These are phyloP conservation scores for Labeo rohita DNA, from an alignment of 2,113 vertebrate genomes.

Conservation along the genomic window DNA sequence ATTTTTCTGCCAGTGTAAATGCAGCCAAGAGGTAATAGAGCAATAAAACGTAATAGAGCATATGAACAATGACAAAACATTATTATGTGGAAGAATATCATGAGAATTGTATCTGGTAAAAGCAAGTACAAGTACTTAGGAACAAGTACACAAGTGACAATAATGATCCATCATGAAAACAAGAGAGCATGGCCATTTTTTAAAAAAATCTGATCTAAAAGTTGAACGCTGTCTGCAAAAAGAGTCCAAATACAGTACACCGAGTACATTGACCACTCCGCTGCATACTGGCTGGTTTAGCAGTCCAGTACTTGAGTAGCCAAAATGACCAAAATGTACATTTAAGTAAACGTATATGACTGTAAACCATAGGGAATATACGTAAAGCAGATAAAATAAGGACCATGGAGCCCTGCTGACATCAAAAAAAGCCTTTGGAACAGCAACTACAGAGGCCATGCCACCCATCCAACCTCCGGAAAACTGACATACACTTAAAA, in stretches of 20 bases:
- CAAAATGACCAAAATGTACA: neutral
- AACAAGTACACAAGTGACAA: neutral
- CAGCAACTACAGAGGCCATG: neutral
- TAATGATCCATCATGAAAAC: neutral
- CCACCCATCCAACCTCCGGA: neutral
- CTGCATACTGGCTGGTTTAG: neutral
- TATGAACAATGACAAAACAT: neutral
- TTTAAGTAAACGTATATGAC: neutral
- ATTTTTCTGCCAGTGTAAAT: too few species aligned
- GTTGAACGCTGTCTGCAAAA: neutral
- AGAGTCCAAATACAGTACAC: neutral
- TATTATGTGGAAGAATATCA: neutral
- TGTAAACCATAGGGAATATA: neutral
- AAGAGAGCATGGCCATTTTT: neutral
- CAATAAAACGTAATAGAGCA: neutral
- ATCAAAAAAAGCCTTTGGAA: neutral
- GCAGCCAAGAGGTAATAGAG: neutral
- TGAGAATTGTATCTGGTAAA: neutral
- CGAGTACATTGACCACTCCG: neutral
- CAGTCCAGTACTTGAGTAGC: neutral
- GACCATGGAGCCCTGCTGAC: neutral
- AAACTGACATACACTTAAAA: neutral
- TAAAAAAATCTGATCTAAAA: neutral
- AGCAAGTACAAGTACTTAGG: neutral
- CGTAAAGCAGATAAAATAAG: neutral